A percentile compares a stretch with the other conserved stretches of the same genome.
These are phyloP conservation scores for Elmis aenea DNA, from an alignment of 2,888 invertebrate species.

Conservation along the genomic window DNA sequence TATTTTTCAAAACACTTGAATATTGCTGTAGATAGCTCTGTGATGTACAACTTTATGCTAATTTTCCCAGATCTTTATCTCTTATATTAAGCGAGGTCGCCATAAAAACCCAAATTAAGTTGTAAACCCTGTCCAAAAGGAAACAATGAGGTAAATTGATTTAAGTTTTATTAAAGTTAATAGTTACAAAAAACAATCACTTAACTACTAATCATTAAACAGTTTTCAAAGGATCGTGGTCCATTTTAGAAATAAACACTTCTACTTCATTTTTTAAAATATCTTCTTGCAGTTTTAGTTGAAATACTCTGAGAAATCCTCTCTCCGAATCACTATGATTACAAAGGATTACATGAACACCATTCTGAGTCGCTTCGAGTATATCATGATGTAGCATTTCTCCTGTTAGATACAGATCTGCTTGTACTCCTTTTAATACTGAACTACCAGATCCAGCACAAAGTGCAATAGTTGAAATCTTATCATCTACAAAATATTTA, in stretches of 20 bases:
- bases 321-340: slow-evolving; percentile 94
- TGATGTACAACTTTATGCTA: too few species aligned
- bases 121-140: too few species aligned
- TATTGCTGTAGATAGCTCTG: too few species aligned
- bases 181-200: too few species aligned
- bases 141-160: too few species aligned
- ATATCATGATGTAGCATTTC: slow-evolving; percentile 96
- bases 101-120: too few species aligned
- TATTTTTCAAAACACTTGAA: too few species aligned
- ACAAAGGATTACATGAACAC: slow-evolving; percentile 76
- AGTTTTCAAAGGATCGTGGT: slow-evolving; percentile 73
- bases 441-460: slow-evolving; percentile 89
- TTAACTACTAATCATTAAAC: too few species aligned
- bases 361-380: slow-evolving; percentile 76
- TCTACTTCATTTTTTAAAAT: slow-evolving; percentile 48
- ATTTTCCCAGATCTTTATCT: too few species aligned
- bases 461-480: slow-evolving; percentile 64
- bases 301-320: slow-evolving; percentile 69
- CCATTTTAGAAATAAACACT: slow-evolving; percentile 65
- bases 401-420: slow-evolving; percentile 81
- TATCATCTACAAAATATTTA: slow-evolving; percentile 44
- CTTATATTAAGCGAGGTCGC: too few species aligned
- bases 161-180: too few species aligned
- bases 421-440: slow-evolving; percentile 63
- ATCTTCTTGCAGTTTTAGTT: slow-evolving; percentile 35